These are phyloP conservation scores for Tauraco erythrolophus DNA, from an alignment of 2,113 vertebrate species.

Conservation along the genomic window DNA sequence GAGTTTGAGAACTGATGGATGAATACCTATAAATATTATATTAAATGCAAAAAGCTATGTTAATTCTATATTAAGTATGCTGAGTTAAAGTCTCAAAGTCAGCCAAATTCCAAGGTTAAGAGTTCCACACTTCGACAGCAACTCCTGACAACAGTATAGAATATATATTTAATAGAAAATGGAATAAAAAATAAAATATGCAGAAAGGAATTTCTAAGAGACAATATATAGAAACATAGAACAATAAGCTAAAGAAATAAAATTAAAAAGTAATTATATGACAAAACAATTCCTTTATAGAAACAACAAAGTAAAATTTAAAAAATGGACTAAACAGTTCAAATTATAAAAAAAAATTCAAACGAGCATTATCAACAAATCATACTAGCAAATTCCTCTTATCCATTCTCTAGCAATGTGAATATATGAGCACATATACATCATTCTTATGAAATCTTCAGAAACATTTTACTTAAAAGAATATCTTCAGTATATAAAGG, in stretches of 20 bases:
- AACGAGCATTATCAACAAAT: neutral
- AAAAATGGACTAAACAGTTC: neutral
- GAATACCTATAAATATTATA: neutral
- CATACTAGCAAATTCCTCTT: neutral
- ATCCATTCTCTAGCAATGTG: accelerated
- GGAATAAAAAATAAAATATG: neutral
- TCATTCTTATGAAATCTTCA: neutral
- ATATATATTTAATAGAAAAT: neutral
- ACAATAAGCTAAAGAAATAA: neutral
- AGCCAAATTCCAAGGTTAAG: neutral
- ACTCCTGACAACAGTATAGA: neutral
- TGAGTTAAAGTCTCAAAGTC: neutral
- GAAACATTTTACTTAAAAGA: neutral
- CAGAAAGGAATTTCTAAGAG: neutral
- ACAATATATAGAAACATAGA: neutral
- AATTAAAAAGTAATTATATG: neutral
- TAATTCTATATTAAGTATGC: neutral
- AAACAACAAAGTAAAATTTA: neutral
- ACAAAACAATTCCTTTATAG: neutral
- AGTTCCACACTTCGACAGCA: neutral
- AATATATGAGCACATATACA: neutral
- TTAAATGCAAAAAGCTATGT: neutral
- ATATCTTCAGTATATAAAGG: neutral
- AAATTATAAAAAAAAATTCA: neutral
- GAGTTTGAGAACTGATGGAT: neutral